Base-by-base conservation (phyloP, 2,888 invertebrate genomes). In the Arge pagana region DNA sequence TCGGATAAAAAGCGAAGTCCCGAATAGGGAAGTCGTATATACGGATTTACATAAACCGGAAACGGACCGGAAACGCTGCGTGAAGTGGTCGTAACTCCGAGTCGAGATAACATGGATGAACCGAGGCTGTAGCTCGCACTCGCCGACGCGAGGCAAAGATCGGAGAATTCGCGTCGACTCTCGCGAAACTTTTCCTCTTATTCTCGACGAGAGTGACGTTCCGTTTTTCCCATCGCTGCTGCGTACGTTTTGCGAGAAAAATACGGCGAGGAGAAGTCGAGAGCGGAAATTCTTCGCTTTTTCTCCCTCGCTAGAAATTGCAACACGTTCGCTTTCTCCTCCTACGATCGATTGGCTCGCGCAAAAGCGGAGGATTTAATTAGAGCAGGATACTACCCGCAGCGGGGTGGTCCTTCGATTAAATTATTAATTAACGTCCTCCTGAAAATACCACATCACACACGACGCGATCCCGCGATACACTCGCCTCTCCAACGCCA, bases 371-470 rank as follows among this genome's bases (percentile, higher is more conserved):
- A 51, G 69, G 56, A 70, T 70, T 70, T 70, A 70, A 70, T 70
- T 70, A 70, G 67, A 63, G 66, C 63, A 53, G 58, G 62, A 65
- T 63, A 64, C 53, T 52, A 55, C 52, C 64, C 64, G 63, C 66
- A 70, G 65, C 70, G 68, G 68, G 66, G n/a, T n/a, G n/a, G 67
- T 67, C 69, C 45, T 73, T 74, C 72, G 70, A 71, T 70, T 73
- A 73, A 76, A 75, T 76, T 74, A 75, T 75, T 75, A 75, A 75
- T 75, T 75, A 76, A 74, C 69, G 71, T 66, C 69, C 68, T 69
- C 67, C 61, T 66, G 64, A 65, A 67, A 71, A 72, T 72, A 71
- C 71, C 68, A 61, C 68, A 69, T 65, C 66, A 64, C 65, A 67
- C 67, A 63, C 58, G 31, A 24, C 42, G 19, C n/a, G n/a, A n/a